A percentile compares a stretch with the other conserved stretches of the same genome.
Evolutionary conservation across 2,888 invertebrate species (phyloP).

Genomic region (Drosophila pseudotakahashii): DNA sequence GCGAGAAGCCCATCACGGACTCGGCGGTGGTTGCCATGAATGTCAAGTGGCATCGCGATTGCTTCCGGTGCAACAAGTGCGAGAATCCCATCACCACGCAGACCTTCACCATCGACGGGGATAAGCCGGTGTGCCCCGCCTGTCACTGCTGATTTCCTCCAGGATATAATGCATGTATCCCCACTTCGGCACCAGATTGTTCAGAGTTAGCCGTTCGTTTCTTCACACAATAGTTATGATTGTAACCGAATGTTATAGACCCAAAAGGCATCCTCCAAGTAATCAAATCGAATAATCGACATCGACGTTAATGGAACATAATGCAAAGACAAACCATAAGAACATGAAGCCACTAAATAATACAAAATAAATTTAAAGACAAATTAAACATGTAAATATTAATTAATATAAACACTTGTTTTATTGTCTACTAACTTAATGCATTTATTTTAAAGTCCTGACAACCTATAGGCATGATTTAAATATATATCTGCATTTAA

Average conservation of each 20-base stretch:
- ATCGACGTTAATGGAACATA: no score
- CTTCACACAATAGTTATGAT: not conserved
- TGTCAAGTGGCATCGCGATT: slow-evolving; percentile 96
- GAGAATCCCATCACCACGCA: slow-evolving; percentile 89
- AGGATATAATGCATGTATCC: not conserved
- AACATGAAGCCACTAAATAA: no score
- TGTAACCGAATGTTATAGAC: not conserved
- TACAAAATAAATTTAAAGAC: no score
- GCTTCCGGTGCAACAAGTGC: slow-evolving; percentile 96
- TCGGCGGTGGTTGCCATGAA: slow-evolving; percentile 94
- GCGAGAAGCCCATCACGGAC: slow-evolving; percentile 91
- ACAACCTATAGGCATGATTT: no score
- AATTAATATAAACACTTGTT: no score
- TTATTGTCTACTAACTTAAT: no score
- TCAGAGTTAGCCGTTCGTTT: slow-evolving; percentile 8
- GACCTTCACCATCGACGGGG: slow-evolving; percentile 91
- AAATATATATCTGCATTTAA: no score
- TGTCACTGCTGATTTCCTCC: slow-evolving; percentile 83
- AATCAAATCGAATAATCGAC: no score
- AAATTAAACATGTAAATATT: no score
- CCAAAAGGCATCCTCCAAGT: not conserved
- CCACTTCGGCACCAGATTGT: not conserved
- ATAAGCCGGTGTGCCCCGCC: slow-evolving; percentile 90
- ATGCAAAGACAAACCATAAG: no score
- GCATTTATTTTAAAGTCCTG: no score